Evolutionary conservation across 2,797 vertebrate genomes (phyloP).

Genomic region (Sebastes itinus): DNA sequence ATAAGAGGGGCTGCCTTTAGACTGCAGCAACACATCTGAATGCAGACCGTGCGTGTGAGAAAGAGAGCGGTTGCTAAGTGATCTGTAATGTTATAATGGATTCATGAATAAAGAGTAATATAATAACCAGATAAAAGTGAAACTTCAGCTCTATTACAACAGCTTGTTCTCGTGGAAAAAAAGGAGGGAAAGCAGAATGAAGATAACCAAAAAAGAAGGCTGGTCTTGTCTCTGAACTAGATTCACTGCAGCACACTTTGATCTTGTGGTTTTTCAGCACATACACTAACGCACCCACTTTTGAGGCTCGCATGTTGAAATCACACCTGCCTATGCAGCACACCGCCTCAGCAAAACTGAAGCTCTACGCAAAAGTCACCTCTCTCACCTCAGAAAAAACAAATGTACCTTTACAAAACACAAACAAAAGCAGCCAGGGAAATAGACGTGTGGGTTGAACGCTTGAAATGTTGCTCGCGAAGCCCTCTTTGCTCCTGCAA

Average conservation of each 20-base stretch:
- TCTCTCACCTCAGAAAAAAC: conserved; percentile 53
- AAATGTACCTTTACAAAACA: conserved; percentile 41
- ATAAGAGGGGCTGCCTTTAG: conserved; percentile 59
- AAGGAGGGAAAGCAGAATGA: conserved; percentile 55
- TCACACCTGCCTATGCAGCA: conserved; percentile 78
- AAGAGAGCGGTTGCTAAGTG: conserved; percentile 3
- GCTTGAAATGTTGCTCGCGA: conserved; percentile 37
- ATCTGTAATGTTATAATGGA: neutral
- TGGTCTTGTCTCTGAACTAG: conserved; percentile 64
- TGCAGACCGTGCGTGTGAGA: conserved; percentile 25
- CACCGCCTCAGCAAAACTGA: conserved; percentile 65
- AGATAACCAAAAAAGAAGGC: conserved; percentile 21
- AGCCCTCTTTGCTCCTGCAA: conserved; percentile 19
- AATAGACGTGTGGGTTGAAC: conserved; percentile 56
- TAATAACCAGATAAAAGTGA: conserved; percentile 14
- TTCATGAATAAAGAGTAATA: conserved; percentile 18
- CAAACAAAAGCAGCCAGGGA: conserved; percentile 62
- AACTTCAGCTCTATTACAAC: conserved; percentile 11
- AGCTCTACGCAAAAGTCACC: conserved; percentile 53
- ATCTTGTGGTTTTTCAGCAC: conserved; percentile 77
- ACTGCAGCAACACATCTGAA: conserved; percentile 41
- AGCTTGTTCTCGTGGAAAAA: conserved; percentile 37
- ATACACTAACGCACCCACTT: conserved; percentile 63
- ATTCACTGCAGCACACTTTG: conserved; percentile 69
- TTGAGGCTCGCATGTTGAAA: conserved; percentile 64